Evolutionary conservation across 2,888 invertebrate species (phyloP), one percentile per base, ranked within the genome.

Genomic region (Eucera pruinosa): DNA sequence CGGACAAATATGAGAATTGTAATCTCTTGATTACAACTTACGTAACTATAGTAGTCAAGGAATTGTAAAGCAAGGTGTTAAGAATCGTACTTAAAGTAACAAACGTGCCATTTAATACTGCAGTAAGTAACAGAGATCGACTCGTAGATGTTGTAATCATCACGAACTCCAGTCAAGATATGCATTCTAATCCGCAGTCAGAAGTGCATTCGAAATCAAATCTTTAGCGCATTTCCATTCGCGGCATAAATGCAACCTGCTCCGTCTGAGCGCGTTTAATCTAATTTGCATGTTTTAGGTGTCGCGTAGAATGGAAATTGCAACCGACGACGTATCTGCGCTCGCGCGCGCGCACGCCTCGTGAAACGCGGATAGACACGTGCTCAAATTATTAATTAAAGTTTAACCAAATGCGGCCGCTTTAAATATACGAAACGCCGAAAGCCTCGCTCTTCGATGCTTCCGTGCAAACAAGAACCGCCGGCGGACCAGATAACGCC

Each of bases 251-350:
- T 68, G 77, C 74, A 41, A 48, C 52, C 67, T 18, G 48, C 48
- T 41, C 47, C 45, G 57, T 74, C 73, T 73, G 61, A 62, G 55
- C 65, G 68, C 58, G 68, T 68, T 68, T 74, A 68, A 68, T 77
- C 77, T 74, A 78, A 74, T 78, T 78, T 78, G 77, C 77, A 78
- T 75, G 64, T 65, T 69, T 78, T 69, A 69, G 77, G 47, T 68
- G 62, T 67, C 50, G 74, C 15, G 58, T 45, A 48, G 62, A 74
- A 78, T 75, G 75, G 69, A 75, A 78, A 78, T 64, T 78, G 69
- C 60, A 55, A 54, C 58, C 62, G 67, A 23, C 55, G 61, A 61
- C 39, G 50, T 61, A 62, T 64, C 39, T n/a, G 20, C 18, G 58
- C 27, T 13, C 52, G 15, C 11, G 13, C 30, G 3, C 30, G 15